Conservation (phyloP, 2,888 invertebrate species). For the Maniola hyperantus region DNA sequence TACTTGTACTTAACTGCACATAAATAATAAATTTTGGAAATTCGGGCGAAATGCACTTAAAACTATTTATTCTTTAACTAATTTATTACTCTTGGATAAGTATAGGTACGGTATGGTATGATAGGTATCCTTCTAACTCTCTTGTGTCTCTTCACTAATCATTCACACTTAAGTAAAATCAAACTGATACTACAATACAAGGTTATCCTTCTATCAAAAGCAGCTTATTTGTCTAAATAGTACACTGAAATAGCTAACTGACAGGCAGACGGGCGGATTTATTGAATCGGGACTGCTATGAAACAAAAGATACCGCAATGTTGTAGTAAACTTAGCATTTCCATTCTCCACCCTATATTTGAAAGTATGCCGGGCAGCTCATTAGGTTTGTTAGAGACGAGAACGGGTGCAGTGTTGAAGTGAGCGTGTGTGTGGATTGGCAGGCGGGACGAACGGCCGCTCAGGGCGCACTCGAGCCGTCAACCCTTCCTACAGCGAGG, state of each 20-base stretch:
- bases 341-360: slow-evolving; percentile 22
- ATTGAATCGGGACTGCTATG: slow-evolving; percentile 43
- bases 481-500: slow-evolving; percentile 90
- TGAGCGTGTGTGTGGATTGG: slow-evolving; percentile 76
- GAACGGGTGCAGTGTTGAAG: slow-evolving; percentile 59
- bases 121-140: too few relatives aligned
- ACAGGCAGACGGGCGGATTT: slow-evolving; percentile 56
- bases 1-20: too few relatives aligned
- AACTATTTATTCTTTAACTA: too few relatives aligned
- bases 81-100: too few relatives aligned
- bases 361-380: slow-evolving; percentile 23
- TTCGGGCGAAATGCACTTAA: too few relatives aligned
- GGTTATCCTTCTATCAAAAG: slow-evolving; percentile 25
- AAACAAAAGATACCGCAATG: slow-evolving; percentile 21
- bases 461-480: slow-evolving; percentile 66
- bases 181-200: slow-evolving; percentile 16
- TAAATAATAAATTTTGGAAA: too few relatives aligned
- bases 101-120: too few relatives aligned
- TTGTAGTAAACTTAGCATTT: slow-evolving; percentile 24
- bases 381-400: slow-evolving; percentile 26
- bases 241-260: slow-evolving; percentile 39
- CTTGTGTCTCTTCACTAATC: neutral
- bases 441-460: slow-evolving; percentile 75
- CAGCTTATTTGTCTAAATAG: slow-evolving; percentile 32
- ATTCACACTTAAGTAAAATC: slow-evolving; percentile 5